These are phyloP conservation scores for Pollenia angustigena DNA, from an alignment of 2,888 invertebrate genomes.

Conservation along the genomic window DNA sequence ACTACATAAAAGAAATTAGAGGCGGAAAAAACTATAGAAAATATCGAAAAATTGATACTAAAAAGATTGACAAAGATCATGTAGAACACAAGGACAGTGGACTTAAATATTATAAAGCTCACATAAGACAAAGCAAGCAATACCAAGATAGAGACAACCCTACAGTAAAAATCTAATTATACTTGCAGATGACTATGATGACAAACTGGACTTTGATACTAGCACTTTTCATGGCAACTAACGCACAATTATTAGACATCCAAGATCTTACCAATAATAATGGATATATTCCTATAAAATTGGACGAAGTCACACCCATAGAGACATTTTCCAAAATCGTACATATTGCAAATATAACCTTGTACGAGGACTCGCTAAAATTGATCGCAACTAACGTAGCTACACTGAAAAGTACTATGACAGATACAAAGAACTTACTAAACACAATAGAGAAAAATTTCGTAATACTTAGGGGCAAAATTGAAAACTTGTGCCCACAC, in stretches of 20 bases:
- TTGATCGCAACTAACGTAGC: constrained; percentile 4
- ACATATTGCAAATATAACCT: constrained; percentile 60
- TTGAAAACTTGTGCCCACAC: constrained; percentile 14
- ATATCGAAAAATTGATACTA: constrained; percentile 22
- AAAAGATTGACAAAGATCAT: background rate
- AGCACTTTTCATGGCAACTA: background rate
- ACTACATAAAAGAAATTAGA: constrained; percentile 22
- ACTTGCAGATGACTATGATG: constrained; percentile 9
- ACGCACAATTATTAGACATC: constrained; percentile 62
- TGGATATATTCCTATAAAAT: constrained; percentile 66
- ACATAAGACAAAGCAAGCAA: constrained; percentile 15
- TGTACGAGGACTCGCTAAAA: constrained; percentile 12
- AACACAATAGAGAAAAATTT: constrained; percentile 41
- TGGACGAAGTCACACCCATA: constrained; percentile 56
- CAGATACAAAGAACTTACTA: constrained; percentile 20
- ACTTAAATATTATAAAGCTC: constrained; percentile 28
- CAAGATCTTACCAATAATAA: constrained; percentile 67
- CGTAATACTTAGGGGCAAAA: constrained; percentile 34
- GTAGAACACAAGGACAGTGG: background rate
- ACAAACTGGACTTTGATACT: background rate
- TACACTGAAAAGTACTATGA: constrained; percentile 15
- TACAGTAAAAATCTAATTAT: constrained; percentile 4
- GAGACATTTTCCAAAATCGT: constrained; percentile 60
- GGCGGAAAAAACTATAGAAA: constrained; percentile 26
- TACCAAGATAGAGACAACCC: constrained; percentile 25